phyloP scores from a whole-genome alignment of 2,113 vertebrate species.

The Jacana jacana region DNA sequence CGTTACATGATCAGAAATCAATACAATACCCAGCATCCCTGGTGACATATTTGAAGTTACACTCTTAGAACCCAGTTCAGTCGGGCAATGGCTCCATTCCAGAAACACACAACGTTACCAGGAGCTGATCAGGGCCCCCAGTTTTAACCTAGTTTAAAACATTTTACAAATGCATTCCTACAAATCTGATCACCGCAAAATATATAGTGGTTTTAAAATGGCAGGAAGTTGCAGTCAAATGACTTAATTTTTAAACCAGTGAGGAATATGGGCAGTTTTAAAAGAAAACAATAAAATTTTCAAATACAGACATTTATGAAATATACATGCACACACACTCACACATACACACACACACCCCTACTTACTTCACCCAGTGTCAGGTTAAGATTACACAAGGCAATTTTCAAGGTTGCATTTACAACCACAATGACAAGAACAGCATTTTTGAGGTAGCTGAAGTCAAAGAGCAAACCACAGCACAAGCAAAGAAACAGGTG shows the following conservation, averaged over 20 bases:
- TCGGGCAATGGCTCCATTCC: not conserved
- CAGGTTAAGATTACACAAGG: slow-evolving; percentile 53
- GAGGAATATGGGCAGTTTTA: not conserved
- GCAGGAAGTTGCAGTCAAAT: not conserved
- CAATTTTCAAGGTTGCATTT: slow-evolving; percentile 52
- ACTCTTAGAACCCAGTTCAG: not conserved
- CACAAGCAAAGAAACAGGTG: slow-evolving; percentile 42
- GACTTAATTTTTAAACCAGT: not conserved
- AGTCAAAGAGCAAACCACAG: slow-evolving; percentile 60
- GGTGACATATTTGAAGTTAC: not conserved
- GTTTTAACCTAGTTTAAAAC: not conserved
- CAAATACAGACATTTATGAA: slow-evolving; percentile 20
- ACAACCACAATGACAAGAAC: slow-evolving; percentile 58
- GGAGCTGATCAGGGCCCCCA: not conserved
- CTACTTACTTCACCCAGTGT: slow-evolving; percentile 17
- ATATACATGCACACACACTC: not conserved
- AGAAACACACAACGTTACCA: not conserved
- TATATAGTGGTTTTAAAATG: not conserved
- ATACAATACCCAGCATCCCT: not conserved
- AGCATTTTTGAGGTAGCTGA: slow-evolving; percentile 74
- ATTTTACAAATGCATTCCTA: not conserved
- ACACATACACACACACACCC: rapidly evolving
- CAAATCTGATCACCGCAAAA: slow-evolving; percentile 15
- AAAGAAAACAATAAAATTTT: slow-evolving; percentile 1
- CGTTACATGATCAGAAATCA: not conserved